phyloP scores from a whole-genome alignment of 2,113 vertebrate genomes.

The Laticauda laticaudata region DNA sequence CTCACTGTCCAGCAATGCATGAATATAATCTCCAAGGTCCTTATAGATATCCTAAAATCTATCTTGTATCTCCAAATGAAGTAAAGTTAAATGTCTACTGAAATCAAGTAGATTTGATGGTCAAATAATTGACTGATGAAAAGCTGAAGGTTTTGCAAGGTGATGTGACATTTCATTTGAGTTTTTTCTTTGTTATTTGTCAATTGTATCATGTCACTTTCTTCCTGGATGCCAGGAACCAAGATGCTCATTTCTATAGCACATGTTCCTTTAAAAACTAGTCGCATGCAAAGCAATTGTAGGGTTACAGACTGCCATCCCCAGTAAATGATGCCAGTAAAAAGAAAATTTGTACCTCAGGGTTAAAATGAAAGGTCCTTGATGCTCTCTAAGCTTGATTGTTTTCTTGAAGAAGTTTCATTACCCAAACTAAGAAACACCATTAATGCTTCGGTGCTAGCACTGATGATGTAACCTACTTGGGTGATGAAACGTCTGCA shows the following conservation, averaged over 20 bases:
- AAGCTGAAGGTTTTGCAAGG: not conserved
- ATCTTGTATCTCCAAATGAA: not conserved
- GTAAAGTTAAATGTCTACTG: not conserved
- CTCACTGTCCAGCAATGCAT: not conserved
- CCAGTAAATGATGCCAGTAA: not conserved
- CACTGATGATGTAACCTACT: not conserved
- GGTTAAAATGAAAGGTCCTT: not conserved
- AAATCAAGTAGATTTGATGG: not conserved
- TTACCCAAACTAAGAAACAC: not conserved
- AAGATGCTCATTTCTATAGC: not conserved
- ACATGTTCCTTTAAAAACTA: not conserved
- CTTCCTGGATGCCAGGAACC: not conserved
- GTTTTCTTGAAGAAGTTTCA: not conserved
- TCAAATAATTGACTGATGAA: not conserved
- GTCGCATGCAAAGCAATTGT: not conserved
- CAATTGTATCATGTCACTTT: not conserved
- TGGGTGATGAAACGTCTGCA: not conserved
- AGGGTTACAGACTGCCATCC: not conserved
- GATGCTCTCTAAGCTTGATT: not conserved
- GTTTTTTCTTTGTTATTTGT: not conserved
- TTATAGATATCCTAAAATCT: not conserved
- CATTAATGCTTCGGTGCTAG: not conserved
- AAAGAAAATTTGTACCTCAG: not conserved
- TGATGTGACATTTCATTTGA: not conserved
- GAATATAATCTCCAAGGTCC: not conserved